Conservation (phyloP, 2,888 invertebrate genomes). For the Volucella bombylans region DNA sequence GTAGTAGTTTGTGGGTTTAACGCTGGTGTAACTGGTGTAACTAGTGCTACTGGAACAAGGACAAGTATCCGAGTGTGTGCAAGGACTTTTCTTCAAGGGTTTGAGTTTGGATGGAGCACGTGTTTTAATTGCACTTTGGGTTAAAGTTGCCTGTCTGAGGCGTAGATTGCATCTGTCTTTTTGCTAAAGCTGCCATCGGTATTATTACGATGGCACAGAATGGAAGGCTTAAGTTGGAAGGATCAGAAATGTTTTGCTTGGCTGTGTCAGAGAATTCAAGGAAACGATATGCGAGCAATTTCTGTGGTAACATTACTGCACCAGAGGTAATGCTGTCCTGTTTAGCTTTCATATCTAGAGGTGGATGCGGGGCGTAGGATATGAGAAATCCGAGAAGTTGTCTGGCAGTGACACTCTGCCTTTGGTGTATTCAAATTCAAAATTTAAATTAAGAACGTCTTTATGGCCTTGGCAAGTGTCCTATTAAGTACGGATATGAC, state of each 20-base stretch:
- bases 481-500: conserved; percentile 26
- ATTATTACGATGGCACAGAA: conserved; percentile 6
- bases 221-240: conserved; percentile 49
- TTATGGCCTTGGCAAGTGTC: conserved; percentile 58
- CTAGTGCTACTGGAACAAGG: conserved; percentile 13
- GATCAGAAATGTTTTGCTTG: conserved; percentile 43
- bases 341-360: conserved; percentile 21
- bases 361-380: too few relatives aligned
- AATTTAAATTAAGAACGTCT: conserved; percentile 60
- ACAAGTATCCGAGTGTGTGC: not conserved
- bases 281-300: conserved; percentile 19
- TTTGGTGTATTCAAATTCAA: conserved; percentile 46
- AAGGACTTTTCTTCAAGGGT: conserved; percentile 33
- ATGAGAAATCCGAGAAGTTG: conserved; percentile 11
- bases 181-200: conserved; percentile 16
- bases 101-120: conserved; percentile 42
- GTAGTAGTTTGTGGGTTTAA: conserved; percentile 13
- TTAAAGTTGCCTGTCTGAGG: conserved; percentile 51
- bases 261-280: not conserved
- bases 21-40: conserved; percentile 13
- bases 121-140: conserved; percentile 67
- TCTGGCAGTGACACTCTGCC: conserved; percentile 36
- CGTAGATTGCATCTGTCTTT: conserved; percentile 61
- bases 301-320: conserved; percentile 32
- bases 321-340: conserved; percentile 13